Evolutionary conservation across 1,140 invertebrate genomes (phyloP), one percentile per base, ranked within the genome.

Genomic region (Ruditapes philippinarum): DNA sequence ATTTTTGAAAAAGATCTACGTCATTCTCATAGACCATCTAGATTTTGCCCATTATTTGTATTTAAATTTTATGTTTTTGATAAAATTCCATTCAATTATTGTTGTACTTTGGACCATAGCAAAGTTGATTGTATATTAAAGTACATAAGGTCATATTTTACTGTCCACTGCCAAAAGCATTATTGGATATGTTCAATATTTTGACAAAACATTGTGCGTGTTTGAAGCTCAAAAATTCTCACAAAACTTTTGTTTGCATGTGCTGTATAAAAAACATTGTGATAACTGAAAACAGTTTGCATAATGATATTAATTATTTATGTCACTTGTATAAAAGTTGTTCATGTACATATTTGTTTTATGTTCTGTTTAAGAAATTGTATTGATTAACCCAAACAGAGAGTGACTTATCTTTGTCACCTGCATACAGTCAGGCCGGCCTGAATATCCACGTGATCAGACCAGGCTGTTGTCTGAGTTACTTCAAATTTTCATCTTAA

Each of bases 21-120:
- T n/a, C n/a, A n/a, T n/a, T n/a, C n/a, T n/a, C 86, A 62, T 42
- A 25, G 51, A 62, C 54, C 90, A 88, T 11, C 42, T 45, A 45
- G 42, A 7, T 45, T 45, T 45, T 45, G 14, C 42, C 42, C 42
- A 45, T 45, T 7, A 14, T 5, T 62, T 28, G 57, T 62, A 14
- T 28, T 62, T 5, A 62, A 62, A 62, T 28, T 28, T n/a, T n/a
- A n/a, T n/a, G n/a, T n/a, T n/a, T n/a, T n/a, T n/a, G 14, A 5
- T 14, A 45, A 45, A 45, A 45, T 45, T 14, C 5, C 14, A 45
- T 45, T 45, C 14, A 62, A 62, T 62, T 62, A 62, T 28, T 62
- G 25, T 14, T n/a, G n/a, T 62, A 11, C 19, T 4, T 62, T 28
- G 1, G 57, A 28, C 22, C 57, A 62, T 62, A n/a, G 57, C n/a